Base-by-base conservation (phyloP, 1,140 invertebrate genomes). In the Drosophila nigromelanica region DNA sequence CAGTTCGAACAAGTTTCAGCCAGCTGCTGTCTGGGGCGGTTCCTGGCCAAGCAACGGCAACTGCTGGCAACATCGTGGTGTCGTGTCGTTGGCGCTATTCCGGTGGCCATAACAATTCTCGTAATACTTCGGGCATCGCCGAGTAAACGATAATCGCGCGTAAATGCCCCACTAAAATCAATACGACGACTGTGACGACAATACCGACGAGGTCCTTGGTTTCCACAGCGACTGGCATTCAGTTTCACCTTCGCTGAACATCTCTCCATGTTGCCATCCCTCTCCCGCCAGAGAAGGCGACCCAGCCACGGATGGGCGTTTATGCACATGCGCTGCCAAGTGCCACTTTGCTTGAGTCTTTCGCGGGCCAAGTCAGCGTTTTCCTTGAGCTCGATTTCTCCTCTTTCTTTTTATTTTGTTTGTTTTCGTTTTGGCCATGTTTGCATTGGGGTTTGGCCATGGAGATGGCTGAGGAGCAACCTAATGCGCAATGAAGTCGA, bases 101-200 rank as follows among this genome's bases (percentile, higher is more conserved):
- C 73, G 79, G 83, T 73, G 76, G 68, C 83, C 76, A 87, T 87
- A 87, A 87, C 83, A 87, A 87, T 87, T 87, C 83, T 89, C 83
- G 79, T 87, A 89, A 87, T 83, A 87, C 83, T 89, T 87, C 83
- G 85, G 85, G 83, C 80, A 87, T 87, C 76, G 76, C 79, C 83
- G 83, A 89, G 83, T 87, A 87, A 87, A 87, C 83, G 83, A 87
- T 87, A 87, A 87, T 87, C 83, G 83, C 83, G 79, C 83, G 85
- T 87, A 87, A 87, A 87, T 83, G 83, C 85, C 79, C 83, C 83
- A 87, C 83, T 87, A 87, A 87, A 87, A 87, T 87, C 83, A 87
- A 87, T 87, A 87, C 83, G 50, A 87, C 68, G 82, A 82, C 82
- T 80, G 52, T 67, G 75, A 61, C 79, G 64, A 70, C 66, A 58